Percentiles rank a stretch among this genome's conserved stretches.
Conservation (phyloP, 1,140 invertebrate genomes). For the Neodiprion pinetum region DNA sequence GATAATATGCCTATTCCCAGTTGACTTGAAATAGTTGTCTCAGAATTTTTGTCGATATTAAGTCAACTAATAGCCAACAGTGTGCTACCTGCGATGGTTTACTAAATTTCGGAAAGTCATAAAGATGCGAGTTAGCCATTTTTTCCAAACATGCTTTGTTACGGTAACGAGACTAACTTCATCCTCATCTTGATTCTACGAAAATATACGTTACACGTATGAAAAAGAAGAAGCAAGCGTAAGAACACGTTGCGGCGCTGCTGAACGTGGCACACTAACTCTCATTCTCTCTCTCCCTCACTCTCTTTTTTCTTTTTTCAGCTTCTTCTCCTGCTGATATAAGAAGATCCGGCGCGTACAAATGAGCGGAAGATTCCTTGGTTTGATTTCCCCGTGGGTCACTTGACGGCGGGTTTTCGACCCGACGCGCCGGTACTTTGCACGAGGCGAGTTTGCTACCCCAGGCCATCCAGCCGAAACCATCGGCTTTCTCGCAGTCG, state of each 20-base stretch:
- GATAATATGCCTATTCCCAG: no score
- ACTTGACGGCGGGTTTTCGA: not conserved
- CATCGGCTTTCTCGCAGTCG: not conserved
- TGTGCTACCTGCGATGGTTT: no score
- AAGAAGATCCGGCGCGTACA: constrained; percentile 6
- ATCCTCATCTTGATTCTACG: not conserved
- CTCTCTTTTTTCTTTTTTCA: not conserved
- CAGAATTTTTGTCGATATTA: no score
- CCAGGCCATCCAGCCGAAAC: not conserved
- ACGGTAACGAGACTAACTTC: not conserved
- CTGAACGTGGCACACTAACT: not conserved
- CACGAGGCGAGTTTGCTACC: not conserved
- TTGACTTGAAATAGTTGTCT: no score
- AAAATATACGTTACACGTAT: no score
- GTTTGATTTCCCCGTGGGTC: constrained; percentile 6
- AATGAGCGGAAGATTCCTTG: constrained; percentile 5
- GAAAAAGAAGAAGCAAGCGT: no score
- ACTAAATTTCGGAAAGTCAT: no score
- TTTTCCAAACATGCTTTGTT: no score
- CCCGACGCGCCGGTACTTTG: not conserved
- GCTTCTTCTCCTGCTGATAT: not conserved
- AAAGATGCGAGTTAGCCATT: no score
- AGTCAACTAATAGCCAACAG: no score
- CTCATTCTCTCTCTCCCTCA: not conserved
- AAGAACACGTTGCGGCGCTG: no score